Evolutionary conservation across 37 sponge, comb jelly and placozoan genomes (phyloP).

Genomic region (Eunapius fragilis): DNA sequence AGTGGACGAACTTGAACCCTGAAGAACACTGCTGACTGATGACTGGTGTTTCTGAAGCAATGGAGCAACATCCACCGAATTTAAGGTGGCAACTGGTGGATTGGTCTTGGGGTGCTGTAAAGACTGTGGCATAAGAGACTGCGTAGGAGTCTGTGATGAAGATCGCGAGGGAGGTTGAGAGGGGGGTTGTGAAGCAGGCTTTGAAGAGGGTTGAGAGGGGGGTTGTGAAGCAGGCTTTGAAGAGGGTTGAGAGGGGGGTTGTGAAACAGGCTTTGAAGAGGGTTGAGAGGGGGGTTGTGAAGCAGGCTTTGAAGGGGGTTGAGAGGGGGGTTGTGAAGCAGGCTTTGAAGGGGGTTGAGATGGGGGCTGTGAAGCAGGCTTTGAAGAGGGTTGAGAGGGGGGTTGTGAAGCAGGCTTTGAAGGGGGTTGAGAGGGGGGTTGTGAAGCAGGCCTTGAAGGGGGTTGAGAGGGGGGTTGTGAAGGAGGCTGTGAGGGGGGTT

Average conservation of each 20-base stretch:
- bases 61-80: not conserved
- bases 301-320: not conserved
- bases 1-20: not conserved
- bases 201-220: not conserved
- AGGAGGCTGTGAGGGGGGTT: not conserved
- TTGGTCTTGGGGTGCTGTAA: not conserved
- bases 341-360: not conserved
- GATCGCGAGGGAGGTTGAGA: not conserved
- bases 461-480: not conserved
- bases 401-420: not conserved
- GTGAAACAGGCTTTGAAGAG: not conserved
- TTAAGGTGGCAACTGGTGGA: not conserved
- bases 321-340: not conserved
- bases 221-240: not conserved
- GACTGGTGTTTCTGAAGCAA: not conserved
- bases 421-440: not conserved
- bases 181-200: not conserved
- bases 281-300: not conserved
- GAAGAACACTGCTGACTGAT: not conserved
- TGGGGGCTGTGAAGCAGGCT: not conserved
- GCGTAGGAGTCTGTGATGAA: not conserved
- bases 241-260: not conserved
- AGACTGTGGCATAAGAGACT: not conserved
- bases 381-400: not conserved
- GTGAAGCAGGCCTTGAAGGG: not conserved